Evolutionary conservation across 1,140 invertebrate species (phyloP), one percentile per base, ranked within the genome.

Genomic region (Eufriesea mexicana): DNA sequence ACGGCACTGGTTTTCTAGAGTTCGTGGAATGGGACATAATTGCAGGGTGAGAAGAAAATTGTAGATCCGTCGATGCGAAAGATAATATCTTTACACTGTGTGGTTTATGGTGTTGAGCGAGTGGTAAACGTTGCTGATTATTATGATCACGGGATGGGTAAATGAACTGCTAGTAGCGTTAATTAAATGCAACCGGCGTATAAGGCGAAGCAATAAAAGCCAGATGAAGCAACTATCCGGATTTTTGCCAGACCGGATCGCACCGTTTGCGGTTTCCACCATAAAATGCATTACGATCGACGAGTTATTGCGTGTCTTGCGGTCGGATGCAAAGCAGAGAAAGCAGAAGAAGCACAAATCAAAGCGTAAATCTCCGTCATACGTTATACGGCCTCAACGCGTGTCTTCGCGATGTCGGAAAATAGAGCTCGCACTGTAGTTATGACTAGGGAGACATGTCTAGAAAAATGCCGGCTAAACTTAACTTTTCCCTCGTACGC

Each of bases 211-310:
- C 16, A 0, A 25, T 12, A n/a, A 51, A 28, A 51, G 28, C 10
- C 28, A 20, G 16, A 71, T 28, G 7, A 68, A 9, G 7, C 66
- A 42, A 49, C 14, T 68, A 25, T 47, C 45, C 7, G 5, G 45
- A 25, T 49, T 47, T 72, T 72, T 72, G 35, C 8, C 10, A 23
- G 28, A 1, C 54, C 70, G 18, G 12, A 71, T 74, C 72, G 25
- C 16, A 20, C 55, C 18, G 47, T n/a, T 42, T 59, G 55, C 55
- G 55, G 55, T 74, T 57, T 74, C 14, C n/a, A 25, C 42, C n/a
- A 47, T 74, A 59, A 74, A 74, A 57, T 74, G 23, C 72, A 57
- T 74, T 62, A 59, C 57, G 47, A 59, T 47, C 20, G n/a, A 16
- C 45, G 49, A 75, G 54, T 55, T 73, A 61, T 61, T 62, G 20